Conservation (phyloP, 2,113 vertebrate species). For the Etheostoma spectabile region DNA sequence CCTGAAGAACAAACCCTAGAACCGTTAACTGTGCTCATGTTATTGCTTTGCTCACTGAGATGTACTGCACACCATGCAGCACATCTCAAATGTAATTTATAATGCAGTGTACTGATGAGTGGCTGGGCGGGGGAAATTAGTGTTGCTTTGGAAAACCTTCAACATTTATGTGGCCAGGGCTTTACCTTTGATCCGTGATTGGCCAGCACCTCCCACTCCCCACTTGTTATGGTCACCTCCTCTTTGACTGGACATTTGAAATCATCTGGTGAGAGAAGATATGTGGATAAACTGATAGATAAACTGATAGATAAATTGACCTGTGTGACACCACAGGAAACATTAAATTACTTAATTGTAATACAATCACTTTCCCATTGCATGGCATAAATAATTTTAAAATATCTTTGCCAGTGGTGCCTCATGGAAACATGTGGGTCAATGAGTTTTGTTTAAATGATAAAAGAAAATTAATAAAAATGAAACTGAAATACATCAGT, state of each 20-base stretch:
- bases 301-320: too few species aligned
- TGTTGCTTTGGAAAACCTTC: background rate
- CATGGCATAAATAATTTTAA: background rate
- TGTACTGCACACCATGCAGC: background rate
- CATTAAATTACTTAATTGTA: background rate
- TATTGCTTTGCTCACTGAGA: background rate
- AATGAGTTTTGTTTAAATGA: background rate
- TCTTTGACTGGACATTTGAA: conserved; percentile 93
- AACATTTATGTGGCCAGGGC: background rate
- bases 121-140: background rate
- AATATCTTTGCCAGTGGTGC: background rate
- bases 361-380: background rate
- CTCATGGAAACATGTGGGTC: background rate
- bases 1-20: background rate
- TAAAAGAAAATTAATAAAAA: too few species aligned
- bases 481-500: background rate
- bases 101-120: background rate
- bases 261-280: conserved; percentile 82
- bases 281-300: background rate
- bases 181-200: conserved; percentile 93
- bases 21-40: background rate
- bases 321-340: too few species aligned
- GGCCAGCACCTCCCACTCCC: conserved; percentile 95
- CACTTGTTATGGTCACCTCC: conserved; percentile 90
- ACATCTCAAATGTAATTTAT: background rate